Percentiles rank a stretch among this genome's conserved stretches.
Evolutionary conservation across 1,140 invertebrate genomes (phyloP).

Genomic region (Tyrophagus putrescentiae): DNA sequence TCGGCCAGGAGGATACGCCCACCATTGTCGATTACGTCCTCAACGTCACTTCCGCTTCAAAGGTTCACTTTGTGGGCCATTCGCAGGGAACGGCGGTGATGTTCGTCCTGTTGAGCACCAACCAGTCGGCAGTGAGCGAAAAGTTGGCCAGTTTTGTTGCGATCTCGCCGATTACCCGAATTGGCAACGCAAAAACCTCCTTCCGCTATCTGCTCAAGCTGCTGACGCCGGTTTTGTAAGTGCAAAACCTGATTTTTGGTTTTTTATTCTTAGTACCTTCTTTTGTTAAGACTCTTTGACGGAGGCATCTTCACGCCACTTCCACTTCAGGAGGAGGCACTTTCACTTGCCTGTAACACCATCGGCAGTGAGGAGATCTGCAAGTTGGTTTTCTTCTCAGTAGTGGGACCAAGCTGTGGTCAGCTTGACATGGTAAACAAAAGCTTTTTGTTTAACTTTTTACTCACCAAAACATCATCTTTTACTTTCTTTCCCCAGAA

Average conservation of each 20-base stretch:
- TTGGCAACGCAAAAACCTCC: background rate
- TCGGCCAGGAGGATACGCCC: constrained; percentile 35
- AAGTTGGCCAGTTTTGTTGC: constrained; percentile 40
- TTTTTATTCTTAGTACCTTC: background rate
- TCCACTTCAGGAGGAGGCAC: background rate
- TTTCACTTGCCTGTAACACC: background rate
- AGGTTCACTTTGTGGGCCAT: constrained; percentile 26
- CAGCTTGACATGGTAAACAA: too few relatives aligned
- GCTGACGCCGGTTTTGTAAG: background rate
- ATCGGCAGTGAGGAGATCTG: background rate
- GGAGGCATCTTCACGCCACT: background rate
- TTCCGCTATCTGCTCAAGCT: background rate
- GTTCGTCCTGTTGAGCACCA: constrained; percentile 45
- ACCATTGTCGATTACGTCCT: constrained; percentile 36
- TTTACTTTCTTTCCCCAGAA: too few relatives aligned
- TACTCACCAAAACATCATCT: too few relatives aligned
- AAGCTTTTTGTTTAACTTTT: too few relatives aligned
- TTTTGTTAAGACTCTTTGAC: background rate
- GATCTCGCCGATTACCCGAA: constrained; percentile 51
- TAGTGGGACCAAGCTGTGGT: too few relatives aligned
- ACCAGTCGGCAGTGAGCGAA: too few relatives aligned
- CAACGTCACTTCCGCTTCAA: constrained; percentile 29
- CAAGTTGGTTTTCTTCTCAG: background rate
- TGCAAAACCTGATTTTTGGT: background rate
- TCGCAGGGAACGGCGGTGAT: constrained; percentile 44